Evolutionary conservation across 2,888 invertebrate genomes (phyloP), one percentile per base, ranked within the genome.

Genomic region (Lamproptera curius): DNA sequence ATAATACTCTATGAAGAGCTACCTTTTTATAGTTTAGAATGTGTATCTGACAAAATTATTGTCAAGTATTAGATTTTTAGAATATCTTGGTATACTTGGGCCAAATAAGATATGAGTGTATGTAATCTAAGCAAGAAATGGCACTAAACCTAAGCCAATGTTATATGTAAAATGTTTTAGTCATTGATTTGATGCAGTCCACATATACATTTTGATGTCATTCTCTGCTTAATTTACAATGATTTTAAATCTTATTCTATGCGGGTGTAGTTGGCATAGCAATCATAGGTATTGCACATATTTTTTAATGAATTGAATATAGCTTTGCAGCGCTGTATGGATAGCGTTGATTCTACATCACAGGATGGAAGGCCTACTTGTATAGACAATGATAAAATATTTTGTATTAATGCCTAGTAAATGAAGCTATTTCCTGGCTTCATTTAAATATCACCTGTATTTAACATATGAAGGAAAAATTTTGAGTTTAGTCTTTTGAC

Each of bases 321-420:
- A 8, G 10, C 13, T 26, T 39, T 23, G 8, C 2, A 9, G 4
- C 26, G 26, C 23, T 38, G 15, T 39, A 15, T 39, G n/a, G 10
- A 39, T 20, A 46, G 50, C 37, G 42, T 40, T 50, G 47, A 43
- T 46, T 51, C 40, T 46, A 55, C 55, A 57, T 58, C 59, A 61
- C 57, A 54, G 45, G 31, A 47, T 42, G 35, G 51, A 55, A 51
- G 62, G 63, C 62, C 63, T 63, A 62, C 57, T 50, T 37, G 49
- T 46, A 44, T 45, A 55, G 41, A 53, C 50, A 31, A 37, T 46
- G 34, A 37, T 46, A 38, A 38, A 40, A 14, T 28, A 36, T 20
- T n/a, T 40, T 40, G 44, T 37, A 42, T 34, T 20, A 38, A 46
- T 40, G 39, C 26, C 35, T 35, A 35, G 16, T n/a, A 26, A 40